phyloP scores from a whole-genome alignment of 2,113 vertebrate species.

The Dasypus novemcinctus region DNA sequence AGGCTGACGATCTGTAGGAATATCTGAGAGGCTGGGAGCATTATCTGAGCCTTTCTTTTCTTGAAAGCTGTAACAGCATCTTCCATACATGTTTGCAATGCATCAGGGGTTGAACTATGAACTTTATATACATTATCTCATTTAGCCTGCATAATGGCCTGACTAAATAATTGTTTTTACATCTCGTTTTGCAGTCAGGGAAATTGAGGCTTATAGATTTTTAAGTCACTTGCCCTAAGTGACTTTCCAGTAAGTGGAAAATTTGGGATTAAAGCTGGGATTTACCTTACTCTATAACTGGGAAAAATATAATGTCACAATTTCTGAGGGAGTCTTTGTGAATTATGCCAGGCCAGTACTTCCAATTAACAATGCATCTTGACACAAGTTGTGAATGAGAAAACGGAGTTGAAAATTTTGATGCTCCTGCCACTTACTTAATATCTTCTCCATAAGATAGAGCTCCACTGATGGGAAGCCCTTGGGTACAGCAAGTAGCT shows the following conservation, averaged over 20 bases:
- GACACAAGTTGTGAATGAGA: not conserved
- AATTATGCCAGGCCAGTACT: not conserved
- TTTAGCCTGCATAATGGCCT: not conserved
- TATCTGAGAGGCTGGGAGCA: not conserved
- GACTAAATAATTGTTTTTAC: not conserved
- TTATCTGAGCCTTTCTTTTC: not conserved
- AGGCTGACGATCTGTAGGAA: fast-evolving
- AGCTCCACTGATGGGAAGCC: not conserved
- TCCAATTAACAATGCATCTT: constrained; percentile 25
- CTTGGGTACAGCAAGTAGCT: not conserved
- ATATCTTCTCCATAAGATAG: not conserved
- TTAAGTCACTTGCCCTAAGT: not conserved
- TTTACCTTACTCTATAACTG: not conserved
- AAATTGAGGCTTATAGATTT: not conserved
- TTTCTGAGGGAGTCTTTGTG: not conserved
- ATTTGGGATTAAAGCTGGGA: not conserved
- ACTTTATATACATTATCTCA: not conserved
- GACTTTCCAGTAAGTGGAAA: not conserved
- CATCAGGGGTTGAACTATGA: not conserved
- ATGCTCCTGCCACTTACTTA: not conserved
- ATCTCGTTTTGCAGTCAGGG: not conserved
- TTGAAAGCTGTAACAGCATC: not conserved
- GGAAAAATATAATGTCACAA: not conserved
- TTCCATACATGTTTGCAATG: not conserved
- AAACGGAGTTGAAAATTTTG: not conserved